phyloP scores from a whole-genome alignment of 2,113 vertebrate species.

The Vulpes ferrilata region DNA sequence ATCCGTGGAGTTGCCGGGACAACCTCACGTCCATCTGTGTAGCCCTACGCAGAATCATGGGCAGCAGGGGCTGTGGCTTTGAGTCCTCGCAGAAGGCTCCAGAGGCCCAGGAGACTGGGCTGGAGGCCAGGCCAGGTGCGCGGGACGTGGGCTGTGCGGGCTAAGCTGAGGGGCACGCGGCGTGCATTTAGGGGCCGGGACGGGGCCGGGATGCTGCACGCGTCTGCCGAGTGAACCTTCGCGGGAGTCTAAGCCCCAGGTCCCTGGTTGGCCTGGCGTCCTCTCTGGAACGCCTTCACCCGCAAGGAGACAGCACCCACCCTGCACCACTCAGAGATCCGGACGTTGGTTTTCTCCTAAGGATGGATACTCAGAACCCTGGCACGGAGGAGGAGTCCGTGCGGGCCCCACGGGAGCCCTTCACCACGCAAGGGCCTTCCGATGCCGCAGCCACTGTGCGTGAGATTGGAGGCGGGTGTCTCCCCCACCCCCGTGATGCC shows the following conservation, averaged over 20 bases:
- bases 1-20: neutral
- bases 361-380: neutral
- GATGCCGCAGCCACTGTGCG: rapidly evolving
- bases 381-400: rapidly evolving
- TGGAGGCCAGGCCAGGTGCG: neutral
- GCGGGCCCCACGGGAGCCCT: rapidly evolving
- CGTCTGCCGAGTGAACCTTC: rapidly evolving
- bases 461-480: rapidly evolving
- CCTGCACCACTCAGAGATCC: rapidly evolving
- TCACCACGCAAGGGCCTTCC: rapidly evolving
- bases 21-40: rapidly evolving
- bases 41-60: neutral
- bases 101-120: neutral
- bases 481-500: neutral
- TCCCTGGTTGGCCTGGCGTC: rapidly evolving
- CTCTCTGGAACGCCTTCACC: rapidly evolving
- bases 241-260: neutral
- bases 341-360: neutral
- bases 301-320: rapidly evolving
- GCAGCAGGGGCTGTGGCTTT: neutral
- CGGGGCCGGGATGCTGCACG: rapidly evolving
- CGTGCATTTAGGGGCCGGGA: rapidly evolving
- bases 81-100: neutral
- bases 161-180: rapidly evolving
- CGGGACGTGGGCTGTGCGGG: rapidly evolving